Percentiles rank a stretch among this genome's conserved stretches.
These are phyloP conservation scores for Hyla sarda DNA, from an alignment of 2,113 vertebrate species.

Conservation along the genomic window DNA sequence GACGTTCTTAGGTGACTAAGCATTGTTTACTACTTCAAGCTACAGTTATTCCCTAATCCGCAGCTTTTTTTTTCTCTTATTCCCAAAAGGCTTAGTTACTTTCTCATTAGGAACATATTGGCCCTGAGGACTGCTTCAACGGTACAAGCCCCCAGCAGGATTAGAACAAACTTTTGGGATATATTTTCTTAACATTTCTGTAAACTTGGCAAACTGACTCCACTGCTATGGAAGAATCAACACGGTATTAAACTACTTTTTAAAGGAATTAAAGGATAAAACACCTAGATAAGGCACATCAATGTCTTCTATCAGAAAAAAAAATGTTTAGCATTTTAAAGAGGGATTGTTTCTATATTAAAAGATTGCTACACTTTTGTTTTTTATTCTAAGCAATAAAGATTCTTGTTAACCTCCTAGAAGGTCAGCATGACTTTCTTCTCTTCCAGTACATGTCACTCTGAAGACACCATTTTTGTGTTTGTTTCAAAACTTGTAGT, in stretches of 20 bases:
- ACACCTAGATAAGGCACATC: not conserved
- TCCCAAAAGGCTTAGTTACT: conserved; percentile 46
- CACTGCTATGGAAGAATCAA: not conserved
- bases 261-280: not conserved
- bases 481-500: conserved; percentile 36
- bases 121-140: conserved; percentile 49
- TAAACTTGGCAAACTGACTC: conserved; percentile 35
- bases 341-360: not conserved
- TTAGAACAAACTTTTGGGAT: conserved; percentile 42
- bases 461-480: conserved; percentile 1
- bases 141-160: conserved; percentile 40
- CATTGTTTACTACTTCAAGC: conserved; percentile 56
- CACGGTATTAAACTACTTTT: not conserved
- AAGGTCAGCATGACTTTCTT: conserved; percentile 36
- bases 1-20: conserved; percentile 48
- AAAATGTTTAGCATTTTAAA: not conserved
- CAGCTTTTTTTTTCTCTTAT: conserved; percentile 43
- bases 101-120: conserved; percentile 49
- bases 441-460: not conserved
- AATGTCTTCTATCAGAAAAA: not conserved
- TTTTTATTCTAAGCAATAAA: not conserved
- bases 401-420: not conserved
- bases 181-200: conserved; percentile 43
- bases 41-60: conserved; percentile 48
- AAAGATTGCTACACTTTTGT: not conserved